A percentile compares a stretch with the other conserved stretches of the same genome.
phyloP scores from a whole-genome alignment of 1,140 invertebrate species.

The Cardiocondyla obscurior region DNA sequence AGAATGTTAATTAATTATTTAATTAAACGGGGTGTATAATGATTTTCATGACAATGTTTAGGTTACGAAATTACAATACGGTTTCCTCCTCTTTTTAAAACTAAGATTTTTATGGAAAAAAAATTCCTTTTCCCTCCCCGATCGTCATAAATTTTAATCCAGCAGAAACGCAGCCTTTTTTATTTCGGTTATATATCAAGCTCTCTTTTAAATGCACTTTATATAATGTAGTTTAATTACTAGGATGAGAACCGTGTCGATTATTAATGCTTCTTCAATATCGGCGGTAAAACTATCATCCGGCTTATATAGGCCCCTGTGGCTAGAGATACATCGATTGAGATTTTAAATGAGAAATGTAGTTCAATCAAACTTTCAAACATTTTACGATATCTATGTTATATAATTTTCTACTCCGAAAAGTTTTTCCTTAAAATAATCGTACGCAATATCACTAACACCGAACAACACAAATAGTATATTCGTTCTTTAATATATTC shows the following conservation, averaged over 20 bases:
- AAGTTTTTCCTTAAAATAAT: conserved; percentile 7
- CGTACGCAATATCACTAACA: not conserved
- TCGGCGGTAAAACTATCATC: conserved; percentile 44
- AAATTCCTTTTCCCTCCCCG: not conserved
- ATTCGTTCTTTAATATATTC: not conserved
- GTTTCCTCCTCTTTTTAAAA: no score
- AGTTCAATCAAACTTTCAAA: conserved; percentile 36
- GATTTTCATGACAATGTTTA: not conserved
- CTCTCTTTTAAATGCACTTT: not conserved
- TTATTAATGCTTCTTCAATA: conserved; percentile 48
- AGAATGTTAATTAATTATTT: conserved; percentile 50
- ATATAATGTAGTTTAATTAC: conserved; percentile 26
- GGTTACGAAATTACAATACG: no score
- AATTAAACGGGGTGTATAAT: conserved; percentile 35
- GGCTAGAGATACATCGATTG: conserved; percentile 20
- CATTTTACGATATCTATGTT: conserved; percentile 44
- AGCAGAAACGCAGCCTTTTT: not conserved
- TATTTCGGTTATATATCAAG: not conserved
- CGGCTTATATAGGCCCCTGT: not conserved
- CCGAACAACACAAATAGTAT: not conserved
- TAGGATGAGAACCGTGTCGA: conserved; percentile 9
- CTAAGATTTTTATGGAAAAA: not conserved
- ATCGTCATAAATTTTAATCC: not conserved
- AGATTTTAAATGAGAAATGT: conserved; percentile 34
- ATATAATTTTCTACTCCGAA: conserved; percentile 20